phyloP scores from a whole-genome alignment of 2,113 vertebrate species.

The Petrocephalus microphthalmus region DNA sequence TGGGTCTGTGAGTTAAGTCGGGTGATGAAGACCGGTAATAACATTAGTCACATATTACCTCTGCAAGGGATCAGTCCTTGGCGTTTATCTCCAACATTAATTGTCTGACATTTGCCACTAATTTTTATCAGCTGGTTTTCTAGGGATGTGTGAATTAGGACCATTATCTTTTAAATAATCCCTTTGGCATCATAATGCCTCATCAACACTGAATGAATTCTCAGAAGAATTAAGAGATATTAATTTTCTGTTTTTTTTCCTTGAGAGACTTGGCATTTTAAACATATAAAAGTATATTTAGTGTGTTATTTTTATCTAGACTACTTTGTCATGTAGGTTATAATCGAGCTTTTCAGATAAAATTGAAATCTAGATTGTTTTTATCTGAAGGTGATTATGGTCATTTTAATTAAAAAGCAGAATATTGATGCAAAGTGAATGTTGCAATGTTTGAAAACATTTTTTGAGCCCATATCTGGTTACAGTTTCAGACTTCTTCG shows the following conservation, averaged over 20 bases:
- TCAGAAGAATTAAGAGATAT: not conserved
- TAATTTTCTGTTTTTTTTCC: not conserved
- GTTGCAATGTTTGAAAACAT: not conserved
- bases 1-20: not conserved
- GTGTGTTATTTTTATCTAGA: not conserved
- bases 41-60: not conserved
- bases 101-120: not conserved
- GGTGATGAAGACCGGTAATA: not conserved
- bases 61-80: not conserved
- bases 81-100: not conserved
- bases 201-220: not conserved
- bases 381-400: not conserved
- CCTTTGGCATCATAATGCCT: not conserved
- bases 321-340: not conserved
- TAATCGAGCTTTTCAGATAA: not conserved
- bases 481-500: conserved; percentile 60
- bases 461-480: not conserved
- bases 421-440: not conserved
- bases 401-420: not conserved
- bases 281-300: not conserved
- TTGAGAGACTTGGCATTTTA: not conserved
- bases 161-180: not conserved
- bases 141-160: not conserved
- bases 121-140: not conserved
- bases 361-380: not conserved